Percentiles rank a stretch among this genome's conserved stretches.
These are phyloP conservation scores for Drosophila incognita DNA, from an alignment of 2,888 invertebrate genomes.

Conservation along the genomic window DNA sequence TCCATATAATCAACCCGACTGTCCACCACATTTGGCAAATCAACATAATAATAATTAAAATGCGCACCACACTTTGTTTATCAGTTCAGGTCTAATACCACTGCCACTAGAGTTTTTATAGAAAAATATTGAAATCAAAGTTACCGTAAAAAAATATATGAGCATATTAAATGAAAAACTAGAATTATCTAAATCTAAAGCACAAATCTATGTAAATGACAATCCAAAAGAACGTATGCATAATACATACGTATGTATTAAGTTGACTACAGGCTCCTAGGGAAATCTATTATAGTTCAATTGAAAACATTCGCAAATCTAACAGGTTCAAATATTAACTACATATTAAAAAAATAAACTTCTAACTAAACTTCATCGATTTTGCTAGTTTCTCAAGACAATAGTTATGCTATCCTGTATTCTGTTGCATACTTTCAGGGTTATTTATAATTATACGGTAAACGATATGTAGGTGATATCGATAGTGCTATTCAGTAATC, in stretches of 20 bases:
- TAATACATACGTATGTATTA: constrained; percentile 16
- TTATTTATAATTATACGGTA: not conserved
- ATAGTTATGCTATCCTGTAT: not conserved
- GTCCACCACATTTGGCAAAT: constrained; percentile 94
- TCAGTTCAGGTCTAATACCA: not conserved
- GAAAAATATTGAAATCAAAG: not conserved
- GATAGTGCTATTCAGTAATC: constrained; percentile 25
- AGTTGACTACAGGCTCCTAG: constrained; percentile 1
- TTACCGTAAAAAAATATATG: not conserved
- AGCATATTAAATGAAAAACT: not conserved
- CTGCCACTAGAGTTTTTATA: not conserved
- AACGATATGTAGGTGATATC: constrained; percentile 18
- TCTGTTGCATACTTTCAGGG: constrained; percentile 22
- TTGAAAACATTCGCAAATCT: not conserved
- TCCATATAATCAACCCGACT: constrained; percentile 96
- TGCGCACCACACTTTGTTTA: not conserved
- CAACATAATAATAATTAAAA: constrained; percentile 73
- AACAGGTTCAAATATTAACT: constrained; percentile 33
- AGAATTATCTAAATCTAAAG: constrained; percentile 31
- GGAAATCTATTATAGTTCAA: not conserved
- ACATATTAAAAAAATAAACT: constrained; percentile 60
- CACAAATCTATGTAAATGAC: constrained; percentile 40
- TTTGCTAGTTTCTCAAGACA: not conserved
- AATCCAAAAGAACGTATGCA: constrained; percentile 40
- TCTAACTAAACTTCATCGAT: constrained; percentile 49